A percentile compares a stretch with the other conserved stretches of the same genome.
These are phyloP conservation scores for Dallia pectoralis DNA, from an alignment of 2,797 vertebrate genomes.

Conservation along the genomic window DNA sequence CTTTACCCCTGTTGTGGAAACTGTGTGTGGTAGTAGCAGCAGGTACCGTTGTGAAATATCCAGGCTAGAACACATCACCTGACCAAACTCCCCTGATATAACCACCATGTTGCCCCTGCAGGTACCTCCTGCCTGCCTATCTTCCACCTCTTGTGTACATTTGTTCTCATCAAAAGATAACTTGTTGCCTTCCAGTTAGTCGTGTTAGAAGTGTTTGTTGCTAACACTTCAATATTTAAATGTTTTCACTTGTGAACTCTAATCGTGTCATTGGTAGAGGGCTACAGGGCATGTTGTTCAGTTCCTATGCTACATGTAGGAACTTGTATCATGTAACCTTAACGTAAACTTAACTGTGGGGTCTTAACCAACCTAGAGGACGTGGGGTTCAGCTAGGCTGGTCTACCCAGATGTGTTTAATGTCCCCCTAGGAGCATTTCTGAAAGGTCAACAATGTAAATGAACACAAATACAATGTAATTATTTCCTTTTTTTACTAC, in stretches of 20 bases:
- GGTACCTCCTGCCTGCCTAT: neutral
- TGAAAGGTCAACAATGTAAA: constrained; percentile 41
- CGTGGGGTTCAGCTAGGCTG: constrained; percentile 18
- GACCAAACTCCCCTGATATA: neutral
- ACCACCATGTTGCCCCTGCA: constrained; percentile 1
- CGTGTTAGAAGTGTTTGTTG: too few species aligned
- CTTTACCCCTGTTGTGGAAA: neutral
- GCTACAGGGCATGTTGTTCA: neutral
- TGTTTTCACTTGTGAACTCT: neutral
- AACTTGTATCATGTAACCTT: constrained; percentile 20
- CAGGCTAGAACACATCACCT: neutral
- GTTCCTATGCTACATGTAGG: constrained; percentile 22
- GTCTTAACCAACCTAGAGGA: constrained; percentile 35
- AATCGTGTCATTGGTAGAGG: constrained; percentile 5
- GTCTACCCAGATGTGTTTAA: constrained; percentile 32
- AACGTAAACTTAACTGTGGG: constrained; percentile 26
- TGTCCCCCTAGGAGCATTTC: constrained; percentile 53
- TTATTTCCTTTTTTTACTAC: constrained; percentile 61
- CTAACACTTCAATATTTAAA: constrained; percentile 6
- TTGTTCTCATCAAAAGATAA: neutral
- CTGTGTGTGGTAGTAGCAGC: neutral
- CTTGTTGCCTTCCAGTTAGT: neutral
- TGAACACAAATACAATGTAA: constrained; percentile 50
- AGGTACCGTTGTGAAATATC: neutral
- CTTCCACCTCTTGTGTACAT: constrained; percentile 10